Evolutionary conservation across 2,888 invertebrate species (phyloP).

Genomic region (Caenorhabditis wallacei): DNA sequence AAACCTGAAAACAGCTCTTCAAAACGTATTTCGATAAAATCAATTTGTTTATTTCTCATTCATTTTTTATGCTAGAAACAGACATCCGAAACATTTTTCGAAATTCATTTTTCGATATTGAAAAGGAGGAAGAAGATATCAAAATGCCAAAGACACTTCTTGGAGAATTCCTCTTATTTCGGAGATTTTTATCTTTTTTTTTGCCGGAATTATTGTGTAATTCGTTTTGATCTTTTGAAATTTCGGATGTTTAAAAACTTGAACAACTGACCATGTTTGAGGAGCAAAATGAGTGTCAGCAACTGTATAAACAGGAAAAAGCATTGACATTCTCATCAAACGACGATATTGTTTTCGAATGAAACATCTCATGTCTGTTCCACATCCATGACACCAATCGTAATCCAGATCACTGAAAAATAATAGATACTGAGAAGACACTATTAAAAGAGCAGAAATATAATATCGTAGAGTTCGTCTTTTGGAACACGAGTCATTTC

Average conservation of each 20-base stretch:
- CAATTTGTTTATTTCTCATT: background rate
- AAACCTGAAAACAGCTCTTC: slow-evolving; percentile 50
- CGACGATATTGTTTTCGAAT: slow-evolving; percentile 44
- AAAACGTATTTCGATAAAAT: background rate
- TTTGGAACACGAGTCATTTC: too few species aligned
- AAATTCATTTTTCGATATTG: background rate
- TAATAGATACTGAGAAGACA: too few species aligned
- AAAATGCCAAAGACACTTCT: background rate
- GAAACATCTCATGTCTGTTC: slow-evolving; percentile 43
- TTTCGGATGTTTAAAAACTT: background rate
- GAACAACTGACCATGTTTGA: slow-evolving; percentile 32
- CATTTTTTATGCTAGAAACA: background rate
- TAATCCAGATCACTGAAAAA: slow-evolving; percentile 8
- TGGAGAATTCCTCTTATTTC: background rate
- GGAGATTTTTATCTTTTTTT: slow-evolving; percentile 21
- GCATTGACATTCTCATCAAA: slow-evolving; percentile 44
- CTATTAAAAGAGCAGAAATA: background rate
- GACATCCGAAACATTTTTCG: slow-evolving; percentile 1
- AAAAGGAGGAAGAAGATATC: background rate
- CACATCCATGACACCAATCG: slow-evolving; percentile 46
- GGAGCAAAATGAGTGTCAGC: slow-evolving; percentile 51
- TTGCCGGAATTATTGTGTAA: background rate
- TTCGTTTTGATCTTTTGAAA: slow-evolving; percentile 1
- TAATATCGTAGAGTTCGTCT: too few species aligned
- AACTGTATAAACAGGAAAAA: slow-evolving; percentile 45